Conservation (phyloP, 1,140 invertebrate species). For the Arctopsyche grandis region DNA sequence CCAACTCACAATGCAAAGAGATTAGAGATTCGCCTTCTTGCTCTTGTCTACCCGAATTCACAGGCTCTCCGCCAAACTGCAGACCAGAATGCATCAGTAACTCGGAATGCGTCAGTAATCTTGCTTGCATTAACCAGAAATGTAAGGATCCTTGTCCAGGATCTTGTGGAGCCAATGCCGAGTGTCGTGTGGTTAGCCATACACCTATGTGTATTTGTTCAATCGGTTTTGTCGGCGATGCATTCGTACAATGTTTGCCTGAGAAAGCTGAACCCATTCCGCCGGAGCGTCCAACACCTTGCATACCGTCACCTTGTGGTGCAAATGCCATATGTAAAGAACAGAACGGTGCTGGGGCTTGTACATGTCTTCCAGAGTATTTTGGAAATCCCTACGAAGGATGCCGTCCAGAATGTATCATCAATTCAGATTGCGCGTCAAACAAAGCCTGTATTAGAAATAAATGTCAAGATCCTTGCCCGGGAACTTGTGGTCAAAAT, state of each 20-base stretch:
- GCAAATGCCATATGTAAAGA: slow-evolving; percentile 76
- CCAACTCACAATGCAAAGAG: slow-evolving; percentile 78
- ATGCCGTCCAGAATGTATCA: slow-evolving; percentile 76
- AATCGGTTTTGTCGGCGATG: slow-evolving; percentile 68
- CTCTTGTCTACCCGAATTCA: slow-evolving; percentile 72
- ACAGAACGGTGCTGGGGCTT: slow-evolving; percentile 69
- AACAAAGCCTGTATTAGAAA: slow-evolving; percentile 70
- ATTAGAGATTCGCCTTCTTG: slow-evolving; percentile 70
- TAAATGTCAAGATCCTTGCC: slow-evolving; percentile 74
- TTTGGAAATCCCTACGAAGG: slow-evolving; percentile 79
- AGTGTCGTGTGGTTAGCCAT: slow-evolving; percentile 75
- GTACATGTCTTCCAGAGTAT: slow-evolving; percentile 73
- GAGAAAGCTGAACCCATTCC: slow-evolving; percentile 55
- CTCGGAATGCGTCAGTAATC: slow-evolving; percentile 76
- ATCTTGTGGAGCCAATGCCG: slow-evolving; percentile 76
- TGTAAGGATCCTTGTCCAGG: slow-evolving; percentile 79
- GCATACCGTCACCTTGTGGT: slow-evolving; percentile 77
- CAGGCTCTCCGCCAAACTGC: slow-evolving; percentile 76
- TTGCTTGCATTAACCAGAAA: slow-evolving; percentile 77
- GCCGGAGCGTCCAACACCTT: slow-evolving; percentile 65
- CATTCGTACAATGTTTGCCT: slow-evolving; percentile 71
- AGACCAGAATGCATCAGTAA: slow-evolving; percentile 78
- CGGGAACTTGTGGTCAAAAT: slow-evolving; percentile 69
- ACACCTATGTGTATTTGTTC: slow-evolving; percentile 74
- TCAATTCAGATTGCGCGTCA: slow-evolving; percentile 75